Base-by-base conservation (phyloP, 2,888 invertebrate species). In the Allophyes oxyacanthae region DNA sequence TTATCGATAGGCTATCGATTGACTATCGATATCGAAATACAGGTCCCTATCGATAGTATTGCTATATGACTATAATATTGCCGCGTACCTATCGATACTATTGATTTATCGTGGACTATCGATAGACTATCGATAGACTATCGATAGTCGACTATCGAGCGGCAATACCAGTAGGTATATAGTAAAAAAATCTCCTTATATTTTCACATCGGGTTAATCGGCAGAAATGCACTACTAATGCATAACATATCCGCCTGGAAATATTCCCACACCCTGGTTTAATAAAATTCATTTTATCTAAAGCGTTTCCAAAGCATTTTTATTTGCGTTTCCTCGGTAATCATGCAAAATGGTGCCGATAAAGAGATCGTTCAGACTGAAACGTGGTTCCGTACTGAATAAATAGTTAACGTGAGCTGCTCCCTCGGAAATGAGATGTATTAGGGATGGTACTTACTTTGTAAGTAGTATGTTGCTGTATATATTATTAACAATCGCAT, bases 321-420 rank as follows among this genome's bases (percentile, higher is more conserved):
- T 70, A 64, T 64, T 63, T 48, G 32, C 33, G 15, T 25, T 50
- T 44, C 34, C 50, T 41, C 11, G 26, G 49, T 42, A 48, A 71
- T 49, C 51, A 71, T 71, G 37, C 36, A 30, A 43, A 66, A 72
- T 59, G 33, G 41, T 13, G 6, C 45, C 65, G 48, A 28, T 58
- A 42, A 45, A 37, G 36, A 37, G 49, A 34, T 36, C 34, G 34
- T 44, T 68, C 15, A 26, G 13, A 28, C 11, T 11, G 13, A 20
- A 43, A 49, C 41, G 44, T 62, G 69, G 63, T 63, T 53, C 42
- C 45, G 30, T 41, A 49, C 10, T 5, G 10, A 55, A 44, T 55
- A 44, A 64, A 55, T 34, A 41, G 40, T 34, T 49, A 41, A 37
- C 40, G 15, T 34, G n/a, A 9, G 6, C 10, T 28, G 41, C 10